Evolutionary conservation across 2,888 invertebrate species (phyloP).

Genomic region (Trachelus iudaicus): DNA sequence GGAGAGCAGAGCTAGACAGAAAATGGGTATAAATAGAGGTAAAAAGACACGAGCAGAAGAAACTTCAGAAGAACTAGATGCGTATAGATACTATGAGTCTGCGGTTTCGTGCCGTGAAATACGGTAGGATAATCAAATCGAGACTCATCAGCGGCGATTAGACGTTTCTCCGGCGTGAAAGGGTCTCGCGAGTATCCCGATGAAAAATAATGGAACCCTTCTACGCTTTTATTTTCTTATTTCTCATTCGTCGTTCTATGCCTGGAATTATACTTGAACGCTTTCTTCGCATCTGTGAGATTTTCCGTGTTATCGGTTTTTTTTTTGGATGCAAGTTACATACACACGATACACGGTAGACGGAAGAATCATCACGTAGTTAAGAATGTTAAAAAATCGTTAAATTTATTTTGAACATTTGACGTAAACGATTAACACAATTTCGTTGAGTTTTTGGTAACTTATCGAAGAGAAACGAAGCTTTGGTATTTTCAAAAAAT

Average conservation of each 20-base stretch:
- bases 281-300: background rate
- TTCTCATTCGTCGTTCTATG: background rate
- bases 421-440: too few relatives aligned
- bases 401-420: too few relatives aligned
- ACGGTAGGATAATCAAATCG: background rate
- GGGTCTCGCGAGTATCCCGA: background rate
- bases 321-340: background rate
- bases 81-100: background rate
- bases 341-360: background rate
- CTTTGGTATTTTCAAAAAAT: too few relatives aligned
- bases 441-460: too few relatives aligned
- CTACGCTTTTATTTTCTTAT: background rate
- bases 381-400: background rate
- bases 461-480: too few relatives aligned
- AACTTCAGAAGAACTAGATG: background rate
- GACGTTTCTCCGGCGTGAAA: background rate
- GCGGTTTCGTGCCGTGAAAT: background rate
- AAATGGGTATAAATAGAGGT: background rate
- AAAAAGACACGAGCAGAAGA: background rate
- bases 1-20: background rate
- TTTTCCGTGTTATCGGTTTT: too few relatives aligned
- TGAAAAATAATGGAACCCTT: background rate
- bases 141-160: background rate
- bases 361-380: background rate
- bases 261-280: background rate